Base-by-base conservation (phyloP, 1,140 invertebrate species). In the Teleogryllus occipitalis region DNA sequence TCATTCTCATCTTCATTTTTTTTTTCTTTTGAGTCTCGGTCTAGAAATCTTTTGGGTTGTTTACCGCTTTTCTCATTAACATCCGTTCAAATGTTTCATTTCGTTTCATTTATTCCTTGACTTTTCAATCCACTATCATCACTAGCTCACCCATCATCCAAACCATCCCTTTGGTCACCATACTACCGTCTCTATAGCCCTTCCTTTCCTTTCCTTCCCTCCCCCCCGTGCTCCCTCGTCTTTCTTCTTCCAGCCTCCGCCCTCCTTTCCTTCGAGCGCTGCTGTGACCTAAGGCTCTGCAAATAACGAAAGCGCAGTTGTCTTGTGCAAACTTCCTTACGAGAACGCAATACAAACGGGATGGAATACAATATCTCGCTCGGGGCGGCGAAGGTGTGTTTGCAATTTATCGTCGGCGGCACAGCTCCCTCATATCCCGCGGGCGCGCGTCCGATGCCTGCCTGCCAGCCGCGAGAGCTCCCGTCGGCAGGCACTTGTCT, bases 261-360 rank as follows among this genome's bases (percentile, higher is more conserved):
- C 54, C 10, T 65, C 54, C 10, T 65, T 18, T 14, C 54, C 54
- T 18, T 65, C 54, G 54, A 10, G 54, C 27, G 27, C 27, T 5
- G 27, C 27, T 39, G 54, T 14, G 18, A 18, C 54, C 54, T 65
- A 2, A 7, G 54, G 54, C 54, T 65, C 54, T 65, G 54, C 54
- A 65, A 65, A 65, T 65, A 65, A 65, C 54, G 54, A 65, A 65
- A 65, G 54, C 54, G 54, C 54, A 65, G 54, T 65, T 65, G 54
- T 65, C 54, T 65, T 65, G 54, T 65, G 54, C 54, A 65, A 65
- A 65, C 54, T 65, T 65, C 7, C 54, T 65, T 65, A 65, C 54
- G 54, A 65, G 54, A 1, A 14, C 54, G 54, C 54, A 14, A 65
- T 65, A 65, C 54, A 65, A 65, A 65, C 54, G 54, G 54, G 54